phyloP scores from a whole-genome alignment of 2,113 vertebrate species.

The Notarius quadriscutis region DNA sequence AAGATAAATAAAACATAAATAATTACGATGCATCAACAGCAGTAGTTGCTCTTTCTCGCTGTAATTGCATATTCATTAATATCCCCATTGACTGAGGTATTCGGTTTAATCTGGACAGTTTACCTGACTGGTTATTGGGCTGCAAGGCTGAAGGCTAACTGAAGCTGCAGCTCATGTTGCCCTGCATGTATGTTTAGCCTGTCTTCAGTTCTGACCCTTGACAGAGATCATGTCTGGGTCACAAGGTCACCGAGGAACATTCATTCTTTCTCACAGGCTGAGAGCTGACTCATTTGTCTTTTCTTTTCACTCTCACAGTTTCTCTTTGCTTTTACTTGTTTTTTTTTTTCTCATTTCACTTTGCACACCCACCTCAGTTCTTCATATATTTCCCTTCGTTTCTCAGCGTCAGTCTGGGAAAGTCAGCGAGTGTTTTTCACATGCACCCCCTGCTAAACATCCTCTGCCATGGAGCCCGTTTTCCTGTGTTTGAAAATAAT shows the following conservation, averaged over 20 bases:
- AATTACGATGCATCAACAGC: background rate
- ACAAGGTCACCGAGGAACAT: slow-evolving; percentile 58
- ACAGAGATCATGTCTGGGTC: slow-evolving; percentile 58
- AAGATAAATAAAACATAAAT: background rate
- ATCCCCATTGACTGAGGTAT: background rate
- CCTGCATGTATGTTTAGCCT: slow-evolving; percentile 50
- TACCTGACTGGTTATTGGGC: slow-evolving; percentile 11
- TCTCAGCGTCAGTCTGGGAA: background rate
- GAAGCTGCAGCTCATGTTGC: slow-evolving; percentile 50
- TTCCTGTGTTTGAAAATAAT: slow-evolving; percentile 50
- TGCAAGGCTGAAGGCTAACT: slow-evolving; percentile 33
- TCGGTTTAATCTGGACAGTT: slow-evolving; percentile 5
- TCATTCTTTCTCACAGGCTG: slow-evolving; percentile 29
- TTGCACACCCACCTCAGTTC: background rate
- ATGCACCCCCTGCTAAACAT: slow-evolving; percentile 15
- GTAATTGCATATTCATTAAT: slow-evolving; percentile 6
- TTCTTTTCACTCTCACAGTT: background rate
- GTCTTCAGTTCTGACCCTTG: slow-evolving; percentile 61
- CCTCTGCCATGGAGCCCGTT: slow-evolving; percentile 5
- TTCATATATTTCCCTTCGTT: background rate
- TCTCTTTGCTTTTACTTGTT: slow-evolving; percentile 21
- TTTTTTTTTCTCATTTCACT: background rate
- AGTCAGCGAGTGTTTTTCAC: slow-evolving; percentile 11
- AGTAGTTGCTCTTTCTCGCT: background rate
- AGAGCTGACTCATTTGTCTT: slow-evolving; percentile 18